A percentile compares a stretch with the other conserved stretches of the same genome.
These are phyloP conservation scores for Artemia franciscana DNA, from an alignment of 1,140 invertebrate genomes.

Conservation along the genomic window DNA sequence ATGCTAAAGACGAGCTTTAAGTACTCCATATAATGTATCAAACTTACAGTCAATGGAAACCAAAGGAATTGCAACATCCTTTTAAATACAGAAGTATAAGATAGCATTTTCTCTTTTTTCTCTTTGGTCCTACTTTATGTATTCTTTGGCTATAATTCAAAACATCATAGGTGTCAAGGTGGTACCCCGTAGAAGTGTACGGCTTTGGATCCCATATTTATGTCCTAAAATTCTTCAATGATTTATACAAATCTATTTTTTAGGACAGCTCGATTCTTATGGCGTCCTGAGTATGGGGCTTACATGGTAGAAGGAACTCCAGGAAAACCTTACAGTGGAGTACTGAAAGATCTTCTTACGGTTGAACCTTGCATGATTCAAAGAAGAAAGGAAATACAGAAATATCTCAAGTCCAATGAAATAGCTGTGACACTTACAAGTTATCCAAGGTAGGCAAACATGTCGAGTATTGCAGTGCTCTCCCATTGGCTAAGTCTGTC, in stretches of 20 bases:
- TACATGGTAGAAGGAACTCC: conserved; percentile 99
- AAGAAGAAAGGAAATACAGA: conserved; percentile 59
- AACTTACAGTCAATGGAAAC: too few relatives aligned
- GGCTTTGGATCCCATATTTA: background rate
- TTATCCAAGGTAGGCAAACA: conserved; percentile 74
- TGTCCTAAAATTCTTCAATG: background rate
- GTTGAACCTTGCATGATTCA: conserved; percentile 93
- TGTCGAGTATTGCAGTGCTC: too few relatives aligned
- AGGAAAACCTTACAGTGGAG: conserved; percentile 74
- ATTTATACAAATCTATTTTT: conserved; percentile 10
- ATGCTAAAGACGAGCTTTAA: too few relatives aligned
- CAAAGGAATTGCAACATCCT: too few relatives aligned
- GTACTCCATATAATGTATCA: too few relatives aligned
- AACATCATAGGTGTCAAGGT: background rate
- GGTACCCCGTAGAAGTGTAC: background rate
- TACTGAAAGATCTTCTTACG: conserved; percentile 86
- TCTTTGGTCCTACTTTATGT: background rate
- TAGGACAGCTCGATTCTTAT: conserved; percentile 52
- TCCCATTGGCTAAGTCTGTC: too few relatives aligned
- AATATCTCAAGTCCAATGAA: conserved; percentile 52
- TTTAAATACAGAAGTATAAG: background rate
- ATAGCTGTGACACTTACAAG: conserved; percentile 66
- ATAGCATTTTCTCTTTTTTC: background rate
- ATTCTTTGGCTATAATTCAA: background rate
- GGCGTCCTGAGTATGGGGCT: conserved; percentile 91